phyloP scores from a whole-genome alignment of 1,140 invertebrate genomes.

The Galleria mellonella region DNA sequence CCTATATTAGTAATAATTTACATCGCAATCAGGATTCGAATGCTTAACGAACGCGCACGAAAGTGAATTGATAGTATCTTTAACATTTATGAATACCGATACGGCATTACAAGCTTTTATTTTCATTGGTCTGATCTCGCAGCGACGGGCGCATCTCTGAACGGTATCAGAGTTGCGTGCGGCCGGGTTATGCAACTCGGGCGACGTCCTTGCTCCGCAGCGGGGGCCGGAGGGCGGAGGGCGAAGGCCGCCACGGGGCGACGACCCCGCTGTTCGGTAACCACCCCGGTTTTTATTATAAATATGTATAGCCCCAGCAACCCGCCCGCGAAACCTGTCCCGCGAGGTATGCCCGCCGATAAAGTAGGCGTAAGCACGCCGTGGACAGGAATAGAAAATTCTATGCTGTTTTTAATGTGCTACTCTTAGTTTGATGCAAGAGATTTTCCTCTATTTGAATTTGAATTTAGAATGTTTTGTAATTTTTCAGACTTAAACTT shows the following conservation, averaged over 20 bases:
- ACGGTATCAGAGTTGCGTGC: constrained; percentile 52
- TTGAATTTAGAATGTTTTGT: no score
- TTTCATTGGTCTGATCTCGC: constrained; percentile 19
- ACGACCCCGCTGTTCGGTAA: constrained; percentile 39
- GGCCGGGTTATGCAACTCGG: constrained; percentile 54
- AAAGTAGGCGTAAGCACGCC: constrained; percentile 22
- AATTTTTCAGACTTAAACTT: no score
- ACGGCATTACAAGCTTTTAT: constrained; percentile 16
- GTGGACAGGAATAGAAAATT: constrained; percentile 17
- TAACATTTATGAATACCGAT: constrained; percentile 16
- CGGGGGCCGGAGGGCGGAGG: constrained; percentile 19
- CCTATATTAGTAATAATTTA: no score
- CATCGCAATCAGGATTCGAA: no score
- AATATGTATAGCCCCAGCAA: constrained; percentile 5
- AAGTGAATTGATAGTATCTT: constrained; percentile 4
- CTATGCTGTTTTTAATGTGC: constrained; percentile 14
- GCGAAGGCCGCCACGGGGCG: constrained; percentile 50
- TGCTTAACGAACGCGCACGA: no score
- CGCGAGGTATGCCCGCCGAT: constrained; percentile 20
- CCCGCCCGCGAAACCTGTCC: constrained; percentile 20
- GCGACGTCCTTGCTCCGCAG: constrained; percentile 46
- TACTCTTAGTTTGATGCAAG: background rate
- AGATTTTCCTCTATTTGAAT: background rate
- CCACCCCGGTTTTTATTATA: constrained; percentile 47
- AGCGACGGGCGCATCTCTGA: constrained; percentile 17